Percentiles rank a stretch among this genome's conserved stretches.
These are phyloP conservation scores for Rhynchotus rufescens DNA, from an alignment of 2,797 vertebrate species.

Conservation along the genomic window DNA sequence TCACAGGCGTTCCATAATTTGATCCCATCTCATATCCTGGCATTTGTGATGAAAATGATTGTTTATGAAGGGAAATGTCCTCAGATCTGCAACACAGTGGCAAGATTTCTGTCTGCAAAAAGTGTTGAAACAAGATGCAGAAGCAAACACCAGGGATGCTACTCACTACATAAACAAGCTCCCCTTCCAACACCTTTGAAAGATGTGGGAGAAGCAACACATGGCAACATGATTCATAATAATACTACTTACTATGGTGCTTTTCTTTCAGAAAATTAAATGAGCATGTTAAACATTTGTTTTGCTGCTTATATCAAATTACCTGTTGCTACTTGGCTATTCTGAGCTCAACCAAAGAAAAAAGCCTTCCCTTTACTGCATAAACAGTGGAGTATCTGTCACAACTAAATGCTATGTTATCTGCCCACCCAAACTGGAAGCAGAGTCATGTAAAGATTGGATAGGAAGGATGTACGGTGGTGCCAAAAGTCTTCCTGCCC, in stretches of 20 bases:
- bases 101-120: conserved; percentile 17
- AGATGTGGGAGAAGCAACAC: conserved; percentile 29
- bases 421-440: background rate
- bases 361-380: background rate
- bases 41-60: conserved; percentile 37
- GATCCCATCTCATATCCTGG: conserved; percentile 9
- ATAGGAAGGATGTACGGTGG: no score
- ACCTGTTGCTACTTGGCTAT: background rate
- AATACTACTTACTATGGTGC: background rate
- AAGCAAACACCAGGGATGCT: conserved; percentile 36
- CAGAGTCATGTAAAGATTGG: background rate
- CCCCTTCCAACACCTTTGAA: conserved; percentile 40
- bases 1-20: conserved; percentile 56
- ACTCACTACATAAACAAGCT: conserved; percentile 37
- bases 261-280: conserved; percentile 36
- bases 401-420: background rate
- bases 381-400: background rate
- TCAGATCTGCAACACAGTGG: conserved; percentile 15
- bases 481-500: background rate
- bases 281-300: background rate
- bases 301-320: conserved; percentile 1
- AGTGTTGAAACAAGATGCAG: conserved; percentile 32
- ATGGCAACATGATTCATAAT: background rate
- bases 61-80: conserved; percentile 40
- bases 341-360: background rate